Evolutionary conservation across 30 jellyfish, hydroid and myxozoan genomes (phyloP), one percentile per base, ranked within the genome.

Genomic region (Chironex yamaguchii): DNA sequence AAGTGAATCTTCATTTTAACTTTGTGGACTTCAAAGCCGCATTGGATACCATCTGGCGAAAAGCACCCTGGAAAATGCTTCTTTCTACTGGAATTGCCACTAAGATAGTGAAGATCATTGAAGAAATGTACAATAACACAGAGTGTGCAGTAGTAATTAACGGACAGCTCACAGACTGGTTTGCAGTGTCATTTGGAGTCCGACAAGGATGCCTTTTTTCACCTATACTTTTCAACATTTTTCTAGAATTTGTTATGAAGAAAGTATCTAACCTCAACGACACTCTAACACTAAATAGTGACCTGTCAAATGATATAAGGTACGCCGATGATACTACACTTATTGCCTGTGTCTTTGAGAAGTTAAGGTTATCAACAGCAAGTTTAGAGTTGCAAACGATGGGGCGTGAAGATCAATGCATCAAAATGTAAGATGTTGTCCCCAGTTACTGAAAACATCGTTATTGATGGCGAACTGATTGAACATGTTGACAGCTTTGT

Each of bases 301-400:
- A 34, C 31, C 25, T 80, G 27, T 26, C 34, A 34, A 67, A 24
- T 28, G 82, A 82, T 51, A 29, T 82, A 23, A 49, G 92, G 32
- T 70, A 82, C 52, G 92, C 90, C 25, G 92, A 82, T 26, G 92
- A 70, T 35, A 82, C 92, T 42, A 68, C 92, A 9, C 35, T 69
- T 4, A 24, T 82, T 1, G 14, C 90, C 20, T 24, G 29, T 11
- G 36, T 69, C 17, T 82, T 82, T 82, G 66, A 42, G 3, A 68
- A 67, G 49, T 62, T 67, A 4, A 27, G 27, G 79, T 4, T 70
- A 20, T 9, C 90, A 26, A 65, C 92, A 17, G 49, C 20, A 13
- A 30, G 33, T 22, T 89, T 70, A 9, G 82, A 82, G 81, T 12
- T 82, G 92, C 66, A 26, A 35, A 42, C 68, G 29, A 52, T 70